These are phyloP conservation scores for Himalopsyche kuldschensis DNA, from an alignment of 2,888 invertebrate species.

Conservation along the genomic window DNA sequence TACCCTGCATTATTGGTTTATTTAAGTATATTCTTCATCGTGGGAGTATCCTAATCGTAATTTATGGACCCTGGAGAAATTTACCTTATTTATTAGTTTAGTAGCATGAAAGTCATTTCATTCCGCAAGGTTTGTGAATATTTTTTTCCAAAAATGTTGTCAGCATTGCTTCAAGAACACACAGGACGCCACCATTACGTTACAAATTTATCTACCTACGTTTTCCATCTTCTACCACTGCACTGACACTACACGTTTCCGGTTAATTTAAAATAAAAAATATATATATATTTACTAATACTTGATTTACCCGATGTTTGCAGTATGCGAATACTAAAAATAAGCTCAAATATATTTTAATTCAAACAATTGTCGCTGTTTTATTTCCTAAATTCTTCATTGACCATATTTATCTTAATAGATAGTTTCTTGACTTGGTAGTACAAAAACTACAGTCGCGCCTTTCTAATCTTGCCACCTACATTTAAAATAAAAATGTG, in stretches of 20 bases:
- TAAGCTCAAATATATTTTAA: too few relatives aligned
- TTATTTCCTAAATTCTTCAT: too few relatives aligned
- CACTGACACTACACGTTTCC: not conserved
- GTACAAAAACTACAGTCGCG: not conserved
- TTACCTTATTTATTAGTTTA: conserved; percentile 24
- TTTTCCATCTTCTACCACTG: not conserved
- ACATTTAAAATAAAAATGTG: not conserved
- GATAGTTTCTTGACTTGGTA: not conserved
- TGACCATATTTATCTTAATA: not conserved
- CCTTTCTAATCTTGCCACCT: not conserved
- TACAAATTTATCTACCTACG: conserved; percentile 38
- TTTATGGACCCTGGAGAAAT: not conserved
- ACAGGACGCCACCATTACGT: conserved; percentile 58
- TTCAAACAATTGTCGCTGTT: too few relatives aligned
- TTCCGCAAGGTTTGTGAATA: conserved; percentile 33
- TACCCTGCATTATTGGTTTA: not conserved
- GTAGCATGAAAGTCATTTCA: conserved; percentile 15
- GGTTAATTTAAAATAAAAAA: not conserved
- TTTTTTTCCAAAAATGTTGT: conserved; percentile 53
- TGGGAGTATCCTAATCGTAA: not conserved
- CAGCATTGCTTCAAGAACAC: conserved; percentile 53
- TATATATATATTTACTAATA: not conserved
- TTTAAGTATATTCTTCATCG: not conserved
- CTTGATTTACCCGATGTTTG: too few relatives aligned
- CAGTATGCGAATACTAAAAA: too few relatives aligned